Evolutionary conservation across 1,140 invertebrate species (phyloP), one percentile per base, ranked within the genome.

Genomic region (Leptinotarsa lineolata): DNA sequence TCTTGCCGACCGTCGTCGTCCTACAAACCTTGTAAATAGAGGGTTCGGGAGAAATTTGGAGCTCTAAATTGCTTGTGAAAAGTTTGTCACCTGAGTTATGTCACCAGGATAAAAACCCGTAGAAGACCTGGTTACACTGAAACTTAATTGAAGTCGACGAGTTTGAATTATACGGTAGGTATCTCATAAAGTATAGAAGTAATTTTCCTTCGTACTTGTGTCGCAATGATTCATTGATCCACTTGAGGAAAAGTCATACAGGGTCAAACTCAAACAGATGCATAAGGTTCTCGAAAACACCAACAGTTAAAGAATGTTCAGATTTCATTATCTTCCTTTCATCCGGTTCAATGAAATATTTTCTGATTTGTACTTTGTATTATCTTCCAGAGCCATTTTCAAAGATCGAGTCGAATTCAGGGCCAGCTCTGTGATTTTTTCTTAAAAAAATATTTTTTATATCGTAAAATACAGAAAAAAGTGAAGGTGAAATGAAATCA

Each of bases 11-110:
- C 54, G 45, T 48, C 15, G 44, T 66, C 24, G 54, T 72, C 70
- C 73, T 66, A 30, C 72, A 64, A 68, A 24, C 64, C 54, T 70
- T 76, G 75, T 76, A 74, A 73, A 39, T 74, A 64, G 69, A 39
- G 69, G 70, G 75, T 74, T 76, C 68, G 61, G 46, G 58, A 66
- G 61, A 74, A 74, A 67, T 72, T 65, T 74, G 63, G 72, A 44
- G 30, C 64, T 67, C 70, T 60, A 76, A 76, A 76, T 74, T 74
- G 75, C 75, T 72, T 74, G 75, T 76, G 72, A 76, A 76, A 76
- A 76, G 75, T 74, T 72, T 68, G 60, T 76, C 72, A 74, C 72
- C 69, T 76, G 72, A 76, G 48, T 76, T 74, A 76, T 71, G 70
- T 66, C 59, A 60, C 21, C 20, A 44, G 48, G 59, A 69, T 66